These are phyloP conservation scores for Oreotrochilus melanogaster DNA, from an alignment of 2,113 vertebrate genomes.

Conservation along the genomic window DNA sequence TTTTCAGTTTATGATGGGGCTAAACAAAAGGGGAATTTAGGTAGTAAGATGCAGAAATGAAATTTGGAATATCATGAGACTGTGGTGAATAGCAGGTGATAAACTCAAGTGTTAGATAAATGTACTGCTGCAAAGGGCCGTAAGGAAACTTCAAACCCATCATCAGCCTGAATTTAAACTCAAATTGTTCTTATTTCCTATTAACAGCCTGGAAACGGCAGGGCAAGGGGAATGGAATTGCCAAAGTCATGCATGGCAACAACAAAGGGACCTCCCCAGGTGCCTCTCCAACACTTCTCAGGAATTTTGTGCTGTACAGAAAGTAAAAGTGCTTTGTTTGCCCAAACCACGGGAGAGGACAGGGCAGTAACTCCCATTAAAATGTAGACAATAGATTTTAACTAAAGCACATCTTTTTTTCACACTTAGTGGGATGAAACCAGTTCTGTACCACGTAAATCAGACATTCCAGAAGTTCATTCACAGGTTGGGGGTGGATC, in stretches of 20 bases:
- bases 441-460: rapidly evolving
- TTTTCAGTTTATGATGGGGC: neutral
- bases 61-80: neutral
- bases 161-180: neutral
- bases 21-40: neutral
- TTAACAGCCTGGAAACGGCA: neutral
- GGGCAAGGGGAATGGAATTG: neutral
- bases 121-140: neutral
- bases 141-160: neutral
- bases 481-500: neutral
- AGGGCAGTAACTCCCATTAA: rapidly evolving
- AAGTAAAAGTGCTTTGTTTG: neutral
- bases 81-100: neutral
- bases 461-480: neutral
- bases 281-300: rapidly evolving
- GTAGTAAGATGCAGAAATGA: neutral
- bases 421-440: rapidly evolving
- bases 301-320: neutral
- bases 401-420: neutral
- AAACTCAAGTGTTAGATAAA: neutral
- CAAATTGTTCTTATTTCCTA: neutral
- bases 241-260: rapidly evolving
- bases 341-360: rapidly evolving
- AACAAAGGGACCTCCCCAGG: neutral
- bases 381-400: rapidly evolving